phyloP scores from a whole-genome alignment of 2,797 vertebrate species.

The Crenuchus spilurus region DNA sequence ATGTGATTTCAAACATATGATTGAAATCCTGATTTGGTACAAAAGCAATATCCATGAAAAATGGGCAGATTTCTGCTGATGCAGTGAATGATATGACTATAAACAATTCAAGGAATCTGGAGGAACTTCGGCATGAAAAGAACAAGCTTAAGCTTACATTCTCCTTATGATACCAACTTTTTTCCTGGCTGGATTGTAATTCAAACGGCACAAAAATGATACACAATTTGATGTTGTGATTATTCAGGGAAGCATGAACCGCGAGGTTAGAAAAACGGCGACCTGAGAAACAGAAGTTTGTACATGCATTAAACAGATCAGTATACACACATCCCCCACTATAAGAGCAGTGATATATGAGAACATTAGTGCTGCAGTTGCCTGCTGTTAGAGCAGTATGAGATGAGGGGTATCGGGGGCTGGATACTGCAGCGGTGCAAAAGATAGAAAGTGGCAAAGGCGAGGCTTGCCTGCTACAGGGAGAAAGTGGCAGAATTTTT shows the following conservation, averaged over 20 bases:
- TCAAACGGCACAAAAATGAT: no score
- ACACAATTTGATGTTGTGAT: no score
- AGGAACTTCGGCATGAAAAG: no score
- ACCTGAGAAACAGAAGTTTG: background rate
- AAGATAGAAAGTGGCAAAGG: constrained; percentile 41
- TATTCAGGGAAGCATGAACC: background rate
- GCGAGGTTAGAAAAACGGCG: constrained; percentile 7
- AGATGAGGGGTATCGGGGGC: constrained; percentile 33
- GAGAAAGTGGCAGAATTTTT: constrained; percentile 34
- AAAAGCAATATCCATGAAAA: no score
- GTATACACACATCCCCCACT: constrained; percentile 33
- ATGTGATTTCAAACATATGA: no score
- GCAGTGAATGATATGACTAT: no score
- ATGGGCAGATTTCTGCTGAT: no score
- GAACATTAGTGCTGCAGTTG: constrained; percentile 13
- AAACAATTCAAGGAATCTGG: no score
- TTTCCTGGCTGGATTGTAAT: no score
- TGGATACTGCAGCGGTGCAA: constrained; percentile 31
- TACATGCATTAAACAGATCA: constrained; percentile 5
- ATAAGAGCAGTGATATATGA: constrained; percentile 46
- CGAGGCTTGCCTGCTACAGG: background rate
- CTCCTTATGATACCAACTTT: no score
- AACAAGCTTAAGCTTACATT: no score
- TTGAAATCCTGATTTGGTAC: no score
- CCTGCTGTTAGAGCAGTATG: constrained; percentile 14